A percentile compares a stretch with the other conserved stretches of the same genome.
phyloP scores from a whole-genome alignment of 2,113 vertebrate genomes.

The Anarrhichthys ocellatus region DNA sequence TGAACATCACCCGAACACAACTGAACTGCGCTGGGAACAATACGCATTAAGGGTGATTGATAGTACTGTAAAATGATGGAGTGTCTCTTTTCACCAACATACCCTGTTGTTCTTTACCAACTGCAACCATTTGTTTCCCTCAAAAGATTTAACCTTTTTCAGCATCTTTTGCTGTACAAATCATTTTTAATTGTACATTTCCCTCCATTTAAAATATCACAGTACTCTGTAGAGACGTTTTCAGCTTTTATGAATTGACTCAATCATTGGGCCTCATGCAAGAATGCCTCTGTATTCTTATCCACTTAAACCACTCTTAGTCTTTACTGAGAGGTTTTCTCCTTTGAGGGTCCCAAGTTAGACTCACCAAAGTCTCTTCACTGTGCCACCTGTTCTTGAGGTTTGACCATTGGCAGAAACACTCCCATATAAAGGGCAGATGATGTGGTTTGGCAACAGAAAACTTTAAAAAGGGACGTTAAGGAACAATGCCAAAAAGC shows the following conservation, averaged over 20 bases:
- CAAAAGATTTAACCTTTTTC: constrained; percentile 10
- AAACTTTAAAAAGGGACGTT: neutral
- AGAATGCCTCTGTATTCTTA: neutral
- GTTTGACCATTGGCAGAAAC: neutral
- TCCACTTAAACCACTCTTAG: neutral
- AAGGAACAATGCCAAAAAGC: too few relatives aligned
- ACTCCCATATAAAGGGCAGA: neutral
- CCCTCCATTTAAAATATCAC: neutral
- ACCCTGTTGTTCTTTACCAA: constrained; percentile 27
- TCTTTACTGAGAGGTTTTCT: neutral
- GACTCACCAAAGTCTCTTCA: neutral
- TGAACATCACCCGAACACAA: constrained; percentile 67
- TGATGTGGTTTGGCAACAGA: neutral
- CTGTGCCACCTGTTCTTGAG: neutral
- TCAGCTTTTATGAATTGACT: neutral
- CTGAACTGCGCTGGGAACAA: constrained; percentile 54
- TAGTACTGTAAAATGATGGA: constrained; percentile 53
- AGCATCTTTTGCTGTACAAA: neutral
- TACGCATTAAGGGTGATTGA: constrained; percentile 61
- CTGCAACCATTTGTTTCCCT: constrained; percentile 18
- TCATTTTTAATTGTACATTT: neutral
- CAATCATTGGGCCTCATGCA: neutral
- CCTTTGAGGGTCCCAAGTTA: neutral
- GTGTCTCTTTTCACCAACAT: constrained; percentile 14
- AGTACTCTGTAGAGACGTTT: neutral